Evolutionary conservation across 2,888 invertebrate genomes (phyloP).

Genomic region (Formica aserva): DNA sequence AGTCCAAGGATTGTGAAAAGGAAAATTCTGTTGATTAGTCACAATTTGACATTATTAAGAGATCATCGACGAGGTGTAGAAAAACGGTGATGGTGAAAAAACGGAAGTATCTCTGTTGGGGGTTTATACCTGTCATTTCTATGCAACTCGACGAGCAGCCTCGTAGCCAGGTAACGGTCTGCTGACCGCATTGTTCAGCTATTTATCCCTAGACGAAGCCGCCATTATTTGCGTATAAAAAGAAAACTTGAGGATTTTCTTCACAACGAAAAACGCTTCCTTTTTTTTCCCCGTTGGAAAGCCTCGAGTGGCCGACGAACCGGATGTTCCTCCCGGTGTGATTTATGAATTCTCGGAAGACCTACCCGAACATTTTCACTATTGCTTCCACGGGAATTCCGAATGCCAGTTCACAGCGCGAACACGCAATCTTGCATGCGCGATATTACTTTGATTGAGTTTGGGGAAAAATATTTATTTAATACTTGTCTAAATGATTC

Average conservation of each 20-base stretch:
- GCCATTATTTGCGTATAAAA: slow-evolving; percentile 58
- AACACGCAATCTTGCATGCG: slow-evolving; percentile 39
- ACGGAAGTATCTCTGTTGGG: slow-evolving; percentile 43
- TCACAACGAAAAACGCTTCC: not conserved
- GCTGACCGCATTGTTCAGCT: slow-evolving; percentile 76
- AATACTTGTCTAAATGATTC: slow-evolving; percentile 9
- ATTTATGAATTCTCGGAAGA: slow-evolving; percentile 67
- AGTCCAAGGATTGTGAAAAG: slow-evolving; percentile 23
- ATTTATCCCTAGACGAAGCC: slow-evolving; percentile 69
- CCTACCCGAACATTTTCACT: slow-evolving; percentile 22
- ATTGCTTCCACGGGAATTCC: slow-evolving; percentile 5
- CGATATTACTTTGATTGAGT: not conserved
- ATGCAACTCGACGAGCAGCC: slow-evolving; percentile 53
- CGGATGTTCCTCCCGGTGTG: slow-evolving; percentile 31
- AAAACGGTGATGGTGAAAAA: slow-evolving; percentile 48
- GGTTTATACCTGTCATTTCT: slow-evolving; percentile 71
- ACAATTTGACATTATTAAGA: slow-evolving; percentile 66
- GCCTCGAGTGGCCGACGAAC: not conserved
- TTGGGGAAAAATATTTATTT: slow-evolving; percentile 10
- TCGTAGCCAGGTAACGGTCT: slow-evolving; percentile 74
- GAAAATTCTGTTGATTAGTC: slow-evolving; percentile 67
- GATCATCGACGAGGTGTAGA: slow-evolving; percentile 47
- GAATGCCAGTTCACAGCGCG: not conserved
- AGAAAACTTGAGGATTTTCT: slow-evolving; percentile 64
- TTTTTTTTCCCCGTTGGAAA: slow-evolving; percentile 8